These are phyloP conservation scores for Myopa testacea DNA, from an alignment of 2,888 invertebrate genomes.

Conservation along the genomic window DNA sequence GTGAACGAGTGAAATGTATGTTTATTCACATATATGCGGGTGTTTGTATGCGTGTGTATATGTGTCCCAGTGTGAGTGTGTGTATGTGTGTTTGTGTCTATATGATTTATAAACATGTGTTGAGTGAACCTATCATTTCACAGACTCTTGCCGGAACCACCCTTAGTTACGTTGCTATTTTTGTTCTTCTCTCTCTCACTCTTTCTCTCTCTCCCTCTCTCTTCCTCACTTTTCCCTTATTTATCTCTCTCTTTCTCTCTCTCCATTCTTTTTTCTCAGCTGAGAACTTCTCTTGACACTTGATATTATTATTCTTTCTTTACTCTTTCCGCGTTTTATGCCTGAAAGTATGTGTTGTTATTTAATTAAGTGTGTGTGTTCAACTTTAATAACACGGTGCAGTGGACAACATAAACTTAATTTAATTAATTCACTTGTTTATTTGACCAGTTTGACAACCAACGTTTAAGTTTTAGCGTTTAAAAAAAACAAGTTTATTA, in stretches of 20 bases:
- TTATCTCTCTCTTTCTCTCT: background rate
- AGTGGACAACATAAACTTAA: too few relatives aligned
- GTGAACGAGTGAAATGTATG: background rate
- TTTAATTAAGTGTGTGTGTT: too few relatives aligned
- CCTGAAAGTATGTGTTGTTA: background rate
- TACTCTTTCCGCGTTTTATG: background rate
- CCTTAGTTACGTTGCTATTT: background rate
- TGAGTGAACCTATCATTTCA: background rate
- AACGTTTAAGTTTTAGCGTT: too few relatives aligned
- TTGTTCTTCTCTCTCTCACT: too few relatives aligned
- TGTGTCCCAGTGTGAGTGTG: background rate
- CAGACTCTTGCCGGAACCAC: slow-evolving; percentile 17
- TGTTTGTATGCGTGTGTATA: background rate
- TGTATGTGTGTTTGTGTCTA: background rate
- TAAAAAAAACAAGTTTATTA: too few relatives aligned
- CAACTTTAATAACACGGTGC: too few relatives aligned
- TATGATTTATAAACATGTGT: background rate
- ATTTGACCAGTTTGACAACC: too few relatives aligned
- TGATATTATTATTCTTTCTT: background rate
- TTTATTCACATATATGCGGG: background rate
- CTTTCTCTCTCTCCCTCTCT: background rate
- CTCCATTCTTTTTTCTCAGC: background rate
- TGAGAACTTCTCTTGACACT: background rate
- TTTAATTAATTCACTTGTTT: too few relatives aligned
- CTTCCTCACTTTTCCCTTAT: too few relatives aligned